Evolutionary conservation across 1,140 invertebrate genomes (phyloP).

Genomic region (Drosophila athabasca): DNA sequence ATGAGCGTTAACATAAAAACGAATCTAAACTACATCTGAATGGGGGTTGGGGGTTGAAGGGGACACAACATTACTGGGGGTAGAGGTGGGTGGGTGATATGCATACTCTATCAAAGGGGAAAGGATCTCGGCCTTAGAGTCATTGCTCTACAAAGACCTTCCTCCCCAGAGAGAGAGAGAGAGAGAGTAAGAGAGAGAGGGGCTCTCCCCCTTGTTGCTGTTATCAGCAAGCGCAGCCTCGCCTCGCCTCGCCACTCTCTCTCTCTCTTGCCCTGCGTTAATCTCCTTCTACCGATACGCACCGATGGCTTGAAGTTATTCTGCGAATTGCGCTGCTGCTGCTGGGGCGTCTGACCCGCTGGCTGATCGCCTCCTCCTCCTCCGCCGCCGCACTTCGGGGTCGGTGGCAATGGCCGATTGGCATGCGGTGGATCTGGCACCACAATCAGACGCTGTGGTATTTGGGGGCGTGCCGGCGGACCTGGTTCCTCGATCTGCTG

Average conservation of each 20-base stretch:
- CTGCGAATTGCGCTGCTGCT: conserved; percentile 90
- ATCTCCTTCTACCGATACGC: conserved; percentile 73
- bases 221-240: conserved; percentile 17
- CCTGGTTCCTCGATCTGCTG: conserved; percentile 89
- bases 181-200: too few relatives aligned
- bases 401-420: conserved; percentile 92
- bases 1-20: conserved; percentile 22
- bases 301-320: conserved; percentile 94
- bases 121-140: not conserved
- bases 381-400: conserved; percentile 85
- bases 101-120: too few relatives aligned
- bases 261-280: conserved; percentile 10
- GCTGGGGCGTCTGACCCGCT: conserved; percentile 85
- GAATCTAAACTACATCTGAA: too few relatives aligned
- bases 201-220: conserved; percentile 14
- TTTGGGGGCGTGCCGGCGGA: conserved; percentile 91
- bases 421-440: conserved; percentile 87
- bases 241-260: too few relatives aligned
- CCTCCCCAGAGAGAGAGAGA: conserved; percentile 9
- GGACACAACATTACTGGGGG: too few relatives aligned
- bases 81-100: too few relatives aligned
- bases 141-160: not conserved
- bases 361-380: conserved; percentile 59
- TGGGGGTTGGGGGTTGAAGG: too few relatives aligned
- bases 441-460: conserved; percentile 94